A percentile compares a stretch with the other conserved stretches of the same genome.
Evolutionary conservation across 1,140 invertebrate species (phyloP).

Genomic region (Campoletis sonorensis): DNA sequence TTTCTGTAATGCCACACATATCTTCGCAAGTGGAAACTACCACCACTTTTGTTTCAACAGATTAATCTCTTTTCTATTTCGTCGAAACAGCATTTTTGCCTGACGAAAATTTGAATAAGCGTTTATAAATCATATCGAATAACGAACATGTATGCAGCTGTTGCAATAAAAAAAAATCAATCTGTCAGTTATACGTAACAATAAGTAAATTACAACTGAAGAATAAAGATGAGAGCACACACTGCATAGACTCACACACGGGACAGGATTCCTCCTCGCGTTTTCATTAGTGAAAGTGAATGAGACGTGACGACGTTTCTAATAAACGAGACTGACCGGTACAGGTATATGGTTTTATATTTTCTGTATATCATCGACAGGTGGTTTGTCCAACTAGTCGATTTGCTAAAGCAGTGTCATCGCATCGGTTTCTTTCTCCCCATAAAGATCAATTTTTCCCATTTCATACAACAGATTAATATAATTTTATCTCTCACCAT

Average conservation of each 20-base stretch:
- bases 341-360: neutral
- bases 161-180: neutral
- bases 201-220: neutral
- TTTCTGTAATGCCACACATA: conserved; percentile 17
- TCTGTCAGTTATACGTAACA: neutral
- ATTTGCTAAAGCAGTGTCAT: too few relatives aligned
- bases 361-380: neutral
- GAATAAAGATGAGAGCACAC: neutral
- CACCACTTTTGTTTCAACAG: neutral
- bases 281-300: conserved; percentile 75
- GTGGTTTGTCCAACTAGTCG: too few relatives aligned
- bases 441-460: too few relatives aligned
- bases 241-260: neutral
- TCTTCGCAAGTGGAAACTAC: conserved; percentile 9
- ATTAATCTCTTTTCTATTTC: neutral
- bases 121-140: too few relatives aligned
- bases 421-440: too few relatives aligned
- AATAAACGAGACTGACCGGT: conserved; percentile 52
- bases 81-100: too few relatives aligned
- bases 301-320: conserved; percentile 69
- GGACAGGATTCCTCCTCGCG: conserved; percentile 51
- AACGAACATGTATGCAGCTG: too few relatives aligned
- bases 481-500: neutral
- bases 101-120: too few relatives aligned
- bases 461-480: too few relatives aligned